Evolutionary conservation across 37 sponge, comb jelly and placozoan genomes (phyloP).

Genomic region (Haliclona indistincta): DNA sequence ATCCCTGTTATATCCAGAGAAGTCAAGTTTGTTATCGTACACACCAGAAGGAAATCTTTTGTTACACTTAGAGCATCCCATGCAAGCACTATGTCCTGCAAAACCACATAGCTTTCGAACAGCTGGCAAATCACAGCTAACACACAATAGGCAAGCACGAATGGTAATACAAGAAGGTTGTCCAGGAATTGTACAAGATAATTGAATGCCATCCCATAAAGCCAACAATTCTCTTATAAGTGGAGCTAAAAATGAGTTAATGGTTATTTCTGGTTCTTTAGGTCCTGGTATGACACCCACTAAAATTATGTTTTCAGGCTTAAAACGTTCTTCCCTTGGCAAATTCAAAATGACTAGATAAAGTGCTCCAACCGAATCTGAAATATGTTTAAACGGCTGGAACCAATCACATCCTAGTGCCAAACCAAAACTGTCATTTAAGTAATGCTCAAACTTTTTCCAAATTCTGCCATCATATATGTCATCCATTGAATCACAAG

Average conservation of each 20-base stretch:
- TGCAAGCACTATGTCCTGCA: slow-evolving; percentile 12
- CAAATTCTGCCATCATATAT: slow-evolving; percentile 72
- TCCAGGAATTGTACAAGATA: slow-evolving; percentile 25
- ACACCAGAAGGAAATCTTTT: slow-evolving; percentile 22
- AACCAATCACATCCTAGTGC: slow-evolving; percentile 56
- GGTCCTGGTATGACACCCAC: slow-evolving; percentile 69
- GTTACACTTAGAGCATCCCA: slow-evolving; percentile 42
- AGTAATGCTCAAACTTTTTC: slow-evolving; percentile 45
- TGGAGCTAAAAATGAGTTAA: slow-evolving; percentile 52
- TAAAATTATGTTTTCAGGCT: slow-evolving; percentile 39
- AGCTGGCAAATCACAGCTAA: slow-evolving; percentile 55
- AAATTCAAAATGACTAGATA: slow-evolving; percentile 51
- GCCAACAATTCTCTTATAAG: slow-evolving; percentile 39
- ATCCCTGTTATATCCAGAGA: slow-evolving; percentile 28
- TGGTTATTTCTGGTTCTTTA: slow-evolving; percentile 26
- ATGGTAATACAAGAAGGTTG: neutral
- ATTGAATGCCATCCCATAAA: slow-evolving; percentile 37
- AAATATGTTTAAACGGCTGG: slow-evolving; percentile 38
- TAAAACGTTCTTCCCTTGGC: slow-evolving; percentile 36
- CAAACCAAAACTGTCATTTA: neutral
- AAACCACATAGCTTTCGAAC: slow-evolving; percentile 46
- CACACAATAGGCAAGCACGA: slow-evolving; percentile 24
- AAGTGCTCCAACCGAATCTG: slow-evolving; percentile 50
- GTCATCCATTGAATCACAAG: slow-evolving; percentile 16
- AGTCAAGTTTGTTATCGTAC: slow-evolving; percentile 9